Percentiles rank a stretch among this genome's conserved stretches.
Evolutionary conservation across 2,888 invertebrate species (phyloP).

Genomic region (Drepanosiphum platanoidis): DNA sequence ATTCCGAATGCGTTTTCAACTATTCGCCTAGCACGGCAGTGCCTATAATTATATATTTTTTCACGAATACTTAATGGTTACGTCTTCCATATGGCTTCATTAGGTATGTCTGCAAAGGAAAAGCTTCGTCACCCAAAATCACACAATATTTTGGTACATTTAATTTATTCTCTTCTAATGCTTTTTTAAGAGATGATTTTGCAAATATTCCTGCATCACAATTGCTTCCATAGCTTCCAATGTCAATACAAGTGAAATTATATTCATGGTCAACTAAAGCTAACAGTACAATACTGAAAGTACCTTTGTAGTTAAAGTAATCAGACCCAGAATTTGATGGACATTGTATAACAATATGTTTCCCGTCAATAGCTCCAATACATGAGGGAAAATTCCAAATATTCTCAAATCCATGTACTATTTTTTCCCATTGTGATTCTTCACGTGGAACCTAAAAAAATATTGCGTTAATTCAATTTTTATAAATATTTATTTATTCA

Average conservation of each 20-base stretch:
- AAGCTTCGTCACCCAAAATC: background rate
- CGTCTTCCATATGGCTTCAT: background rate
- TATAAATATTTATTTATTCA: constrained; percentile 20
- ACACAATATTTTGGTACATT: background rate
- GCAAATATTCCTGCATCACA: background rate
- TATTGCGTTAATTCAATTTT: background rate
- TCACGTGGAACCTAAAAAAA: background rate
- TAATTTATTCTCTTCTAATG: background rate
- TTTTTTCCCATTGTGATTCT: background rate
- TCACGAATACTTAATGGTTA: background rate
- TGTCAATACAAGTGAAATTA: background rate
- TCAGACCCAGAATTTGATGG: background rate
- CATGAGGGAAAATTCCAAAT: background rate
- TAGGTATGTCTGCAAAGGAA: background rate
- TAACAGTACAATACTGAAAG: background rate
- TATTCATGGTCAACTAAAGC: background rate
- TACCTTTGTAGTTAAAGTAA: background rate
- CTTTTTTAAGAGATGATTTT: background rate
- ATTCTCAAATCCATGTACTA: background rate
- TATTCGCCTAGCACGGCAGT: background rate
- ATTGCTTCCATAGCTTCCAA: background rate
- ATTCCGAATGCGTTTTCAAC: constrained; percentile 31
- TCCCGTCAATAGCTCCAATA: constrained; percentile 6
- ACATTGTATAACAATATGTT: background rate
- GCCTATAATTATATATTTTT: constrained; percentile 2